Percentiles rank a stretch among this genome's conserved stretches.
phyloP scores from a whole-genome alignment of 2,888 invertebrate genomes.

The Asteroscopus sphinx region DNA sequence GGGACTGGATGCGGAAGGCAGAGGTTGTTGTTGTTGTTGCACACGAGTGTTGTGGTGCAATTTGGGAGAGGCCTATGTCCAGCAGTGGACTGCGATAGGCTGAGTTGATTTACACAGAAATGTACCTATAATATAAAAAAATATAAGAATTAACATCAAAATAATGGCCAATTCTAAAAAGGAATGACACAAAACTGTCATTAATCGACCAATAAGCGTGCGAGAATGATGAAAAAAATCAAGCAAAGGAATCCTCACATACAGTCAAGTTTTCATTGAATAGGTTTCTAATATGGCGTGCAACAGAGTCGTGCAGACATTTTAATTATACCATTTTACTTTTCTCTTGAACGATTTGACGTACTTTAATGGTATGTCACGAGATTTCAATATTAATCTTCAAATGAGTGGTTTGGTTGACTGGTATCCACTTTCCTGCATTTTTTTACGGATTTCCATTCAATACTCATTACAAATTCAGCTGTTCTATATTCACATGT shows the following conservation, averaged over 20 bases:
- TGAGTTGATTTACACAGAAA: constrained; percentile 11
- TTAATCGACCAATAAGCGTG: constrained; percentile 23
- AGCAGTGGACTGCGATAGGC: too few species aligned
- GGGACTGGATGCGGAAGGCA: too few species aligned
- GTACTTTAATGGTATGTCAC: constrained; percentile 48
- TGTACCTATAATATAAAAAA: background rate
- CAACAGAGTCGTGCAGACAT: constrained; percentile 37
- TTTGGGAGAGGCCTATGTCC: too few species aligned
- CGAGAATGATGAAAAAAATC: constrained; percentile 33
- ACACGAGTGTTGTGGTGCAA: too few species aligned
- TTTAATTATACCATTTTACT: constrained; percentile 55
- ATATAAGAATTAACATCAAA: constrained; percentile 34
- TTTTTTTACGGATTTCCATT: constrained; percentile 34
- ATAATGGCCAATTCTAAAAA: constrained; percentile 19
- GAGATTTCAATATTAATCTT: constrained; percentile 45
- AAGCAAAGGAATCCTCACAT: constrained; percentile 30
- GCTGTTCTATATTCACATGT: constrained; percentile 36
- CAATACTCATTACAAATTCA: constrained; percentile 12
- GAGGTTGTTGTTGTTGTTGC: too few species aligned
- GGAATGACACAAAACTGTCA: constrained; percentile 38
- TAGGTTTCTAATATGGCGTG: constrained; percentile 60
- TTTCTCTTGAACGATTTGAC: constrained; percentile 50
- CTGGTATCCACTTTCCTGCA: constrained; percentile 53
- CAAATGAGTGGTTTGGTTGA: constrained; percentile 41
- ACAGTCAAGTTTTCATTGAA: constrained; percentile 30